Base-by-base conservation (phyloP, 2,113 vertebrate species). In the Colaptes auratus region DNA sequence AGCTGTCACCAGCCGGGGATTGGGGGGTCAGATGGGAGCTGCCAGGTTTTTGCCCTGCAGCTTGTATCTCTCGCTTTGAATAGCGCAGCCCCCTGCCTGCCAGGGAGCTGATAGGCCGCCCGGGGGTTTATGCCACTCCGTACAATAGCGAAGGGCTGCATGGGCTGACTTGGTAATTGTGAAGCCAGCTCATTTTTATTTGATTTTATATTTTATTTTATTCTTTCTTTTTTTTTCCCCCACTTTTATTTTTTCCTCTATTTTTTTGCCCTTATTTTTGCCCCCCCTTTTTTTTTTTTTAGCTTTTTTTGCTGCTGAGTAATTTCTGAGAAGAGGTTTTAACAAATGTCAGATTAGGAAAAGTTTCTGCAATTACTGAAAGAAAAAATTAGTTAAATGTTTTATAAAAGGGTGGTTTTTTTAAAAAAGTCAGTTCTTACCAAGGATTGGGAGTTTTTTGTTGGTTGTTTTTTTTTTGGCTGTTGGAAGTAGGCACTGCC, bases 1-100 rank as follows among this genome's bases (percentile, higher is more conserved):
- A 99, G 99, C 99, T 99, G 99, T 99, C 99, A 99, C 98, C 99
- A 98, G 99, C 98, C 98, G 99, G 99, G 99, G 99, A 99, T 99
- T 99, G 99, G 98, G 98, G 98, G 99, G 99, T 99, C 99, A 99
- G 99, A 99, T 99, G 99, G 99, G 99, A 99, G 98, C 99, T 99
- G 99, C 99, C 99, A 99, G 99, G 99, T 99, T 99, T 99, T 98
- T 99, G 99, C 99, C 99, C 99, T 98, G 99, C 98, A 99, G 99
- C 99, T 99, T 99, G 99, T 99, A 99, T 99, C 99, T 99, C 99
- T 98, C 97, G 98, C 98, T 99, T 98, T 99, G 99, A 99, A 99
- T 99, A 99, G 99, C 98, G 97, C 99, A 99, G 99, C 99, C 99
- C 99, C 99, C 99, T 99, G 99, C 99, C 99, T 99, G 99, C 99